These are phyloP conservation scores for Acrocephalus arundinaceus DNA, from an alignment of 2,113 vertebrate genomes.

Conservation along the genomic window DNA sequence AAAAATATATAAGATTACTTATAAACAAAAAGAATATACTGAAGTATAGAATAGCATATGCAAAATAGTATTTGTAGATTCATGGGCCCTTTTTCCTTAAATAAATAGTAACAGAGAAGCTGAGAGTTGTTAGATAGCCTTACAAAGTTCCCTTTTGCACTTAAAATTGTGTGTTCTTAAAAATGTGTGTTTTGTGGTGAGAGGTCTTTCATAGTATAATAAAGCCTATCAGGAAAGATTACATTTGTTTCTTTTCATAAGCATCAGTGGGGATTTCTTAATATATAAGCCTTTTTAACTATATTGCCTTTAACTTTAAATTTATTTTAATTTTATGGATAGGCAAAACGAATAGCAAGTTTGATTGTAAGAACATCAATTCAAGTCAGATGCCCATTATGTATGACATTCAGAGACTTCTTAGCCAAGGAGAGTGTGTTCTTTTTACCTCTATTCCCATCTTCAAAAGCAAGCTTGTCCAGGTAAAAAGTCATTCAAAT, in stretches of 20 bases:
- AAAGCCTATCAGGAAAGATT: background rate
- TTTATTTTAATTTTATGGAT: background rate
- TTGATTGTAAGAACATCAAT: background rate
- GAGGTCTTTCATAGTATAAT: background rate
- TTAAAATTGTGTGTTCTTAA: background rate
- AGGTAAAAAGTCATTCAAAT: conserved; percentile 52
- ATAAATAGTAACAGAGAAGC: background rate
- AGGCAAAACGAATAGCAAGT: conserved; percentile 43
- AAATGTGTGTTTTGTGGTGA: background rate
- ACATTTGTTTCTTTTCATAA: background rate
- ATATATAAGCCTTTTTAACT: background rate
- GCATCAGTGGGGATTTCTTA: background rate
- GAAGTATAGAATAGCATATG: background rate
- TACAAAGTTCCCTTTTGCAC: background rate
- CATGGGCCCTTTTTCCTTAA: background rate
- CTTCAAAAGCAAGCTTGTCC: conserved; percentile 70
- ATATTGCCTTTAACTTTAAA: background rate
- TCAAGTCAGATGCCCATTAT: background rate
- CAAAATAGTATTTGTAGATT: background rate
- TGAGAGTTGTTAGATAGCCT: background rate
- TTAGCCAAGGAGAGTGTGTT: conserved; percentile 54
- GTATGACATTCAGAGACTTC: conserved; percentile 42
- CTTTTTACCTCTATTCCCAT: conserved; percentile 46
- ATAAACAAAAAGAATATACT: background rate
- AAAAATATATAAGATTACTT: background rate